Evolutionary conservation across 2,113 vertebrate genomes (phyloP).

Genomic region (Lepidothrix coronata): DNA sequence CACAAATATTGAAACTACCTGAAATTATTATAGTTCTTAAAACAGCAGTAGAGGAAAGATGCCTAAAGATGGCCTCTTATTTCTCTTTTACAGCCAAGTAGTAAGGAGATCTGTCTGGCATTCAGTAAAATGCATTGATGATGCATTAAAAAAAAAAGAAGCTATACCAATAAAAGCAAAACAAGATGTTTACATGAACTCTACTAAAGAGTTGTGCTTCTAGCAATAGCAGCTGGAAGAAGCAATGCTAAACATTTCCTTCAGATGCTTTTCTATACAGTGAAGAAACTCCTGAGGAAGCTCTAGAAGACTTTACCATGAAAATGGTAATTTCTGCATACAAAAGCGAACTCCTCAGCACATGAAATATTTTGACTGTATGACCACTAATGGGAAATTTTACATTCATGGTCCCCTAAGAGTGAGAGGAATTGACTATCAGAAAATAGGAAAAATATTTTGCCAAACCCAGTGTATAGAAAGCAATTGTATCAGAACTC

Average conservation of each 20-base stretch:
- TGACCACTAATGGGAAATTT: background rate
- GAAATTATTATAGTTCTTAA: background rate
- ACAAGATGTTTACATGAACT: background rate
- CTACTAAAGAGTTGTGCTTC: background rate
- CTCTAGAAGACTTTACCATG: background rate
- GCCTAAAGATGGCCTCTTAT: background rate
- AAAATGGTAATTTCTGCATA: background rate
- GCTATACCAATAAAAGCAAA: background rate
- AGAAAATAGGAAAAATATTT: background rate
- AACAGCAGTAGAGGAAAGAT: fast-evolving
- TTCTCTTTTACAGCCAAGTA: background rate
- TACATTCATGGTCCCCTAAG: background rate
- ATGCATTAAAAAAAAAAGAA: background rate
- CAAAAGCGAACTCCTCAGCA: background rate
- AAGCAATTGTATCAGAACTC: background rate
- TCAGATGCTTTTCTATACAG: background rate
- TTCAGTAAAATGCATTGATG: background rate
- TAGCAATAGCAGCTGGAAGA: background rate
- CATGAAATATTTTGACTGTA: background rate
- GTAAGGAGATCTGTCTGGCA: background rate
- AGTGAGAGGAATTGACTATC: background rate
- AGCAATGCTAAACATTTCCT: background rate
- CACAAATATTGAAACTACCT: background rate
- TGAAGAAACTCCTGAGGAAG: background rate
- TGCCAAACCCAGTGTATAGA: background rate